A percentile compares a stretch with the other conserved stretches of the same genome.
These are phyloP conservation scores for Cyprinodon tularosa DNA, from an alignment of 2,113 vertebrate genomes.

Conservation along the genomic window DNA sequence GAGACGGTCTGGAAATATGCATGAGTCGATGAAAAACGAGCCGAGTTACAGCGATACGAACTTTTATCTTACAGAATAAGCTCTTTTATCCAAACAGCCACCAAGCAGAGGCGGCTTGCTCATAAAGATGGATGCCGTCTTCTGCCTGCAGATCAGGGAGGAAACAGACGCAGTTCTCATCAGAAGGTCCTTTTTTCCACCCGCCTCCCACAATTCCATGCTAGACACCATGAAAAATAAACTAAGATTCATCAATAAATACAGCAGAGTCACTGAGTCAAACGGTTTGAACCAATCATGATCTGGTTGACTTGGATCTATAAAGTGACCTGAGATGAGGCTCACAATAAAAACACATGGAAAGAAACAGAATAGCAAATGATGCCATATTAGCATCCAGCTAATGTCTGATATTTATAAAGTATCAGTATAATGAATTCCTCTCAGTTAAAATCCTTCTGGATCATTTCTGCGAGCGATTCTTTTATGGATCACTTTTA, in stretches of 20 bases:
- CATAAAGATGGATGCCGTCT: slow-evolving; percentile 3
- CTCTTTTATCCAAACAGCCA: slow-evolving; percentile 35
- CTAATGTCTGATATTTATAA: no score
- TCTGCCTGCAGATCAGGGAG: neutral
- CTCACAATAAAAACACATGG: no score
- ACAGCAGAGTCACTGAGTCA: no score
- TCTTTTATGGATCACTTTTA: no score
- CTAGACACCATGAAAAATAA: slow-evolving; percentile 23
- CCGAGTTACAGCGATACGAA: slow-evolving; percentile 57
- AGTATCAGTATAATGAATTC: no score
- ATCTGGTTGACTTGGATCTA: no score
- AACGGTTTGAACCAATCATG: no score
- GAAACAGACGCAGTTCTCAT: slow-evolving; percentile 59
- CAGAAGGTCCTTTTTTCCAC: slow-evolving; percentile 40
- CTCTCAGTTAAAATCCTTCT: no score
- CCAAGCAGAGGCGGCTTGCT: slow-evolving; percentile 20
- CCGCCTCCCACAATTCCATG: slow-evolving; percentile 35
- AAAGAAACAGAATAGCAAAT: no score
- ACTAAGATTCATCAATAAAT: neutral
- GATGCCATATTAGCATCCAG: no score
- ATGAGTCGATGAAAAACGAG: slow-evolving; percentile 71
- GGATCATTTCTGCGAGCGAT: no score
- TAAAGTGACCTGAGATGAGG: no score
- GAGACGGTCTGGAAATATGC: slow-evolving; percentile 70
- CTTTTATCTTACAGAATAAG: slow-evolving; percentile 66